Evolutionary conservation across 2,888 invertebrate species (phyloP).

Genomic region (Clanis bilineata): DNA sequence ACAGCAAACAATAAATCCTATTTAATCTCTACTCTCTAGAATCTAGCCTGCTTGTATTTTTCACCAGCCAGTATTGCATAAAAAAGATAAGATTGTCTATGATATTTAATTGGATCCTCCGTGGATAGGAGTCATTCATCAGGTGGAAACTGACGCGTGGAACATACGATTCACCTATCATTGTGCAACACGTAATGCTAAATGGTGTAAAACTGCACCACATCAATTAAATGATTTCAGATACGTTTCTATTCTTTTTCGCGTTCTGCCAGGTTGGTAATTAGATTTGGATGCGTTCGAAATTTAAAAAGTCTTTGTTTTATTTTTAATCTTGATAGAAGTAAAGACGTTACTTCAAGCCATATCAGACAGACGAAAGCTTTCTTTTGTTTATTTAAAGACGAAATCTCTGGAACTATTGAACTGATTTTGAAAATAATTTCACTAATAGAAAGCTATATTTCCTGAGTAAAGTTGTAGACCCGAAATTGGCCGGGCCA

Average conservation of each 20-base stretch:
- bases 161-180: background rate
- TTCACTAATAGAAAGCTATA: too few species aligned
- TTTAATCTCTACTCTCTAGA: too few species aligned
- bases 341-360: too few species aligned
- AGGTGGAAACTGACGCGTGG: background rate
- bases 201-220: slow-evolving; percentile 55
- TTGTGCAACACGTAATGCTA: slow-evolving; percentile 25
- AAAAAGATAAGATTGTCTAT: background rate
- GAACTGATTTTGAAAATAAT: too few species aligned
- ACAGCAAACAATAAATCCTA: background rate
- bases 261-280: background rate
- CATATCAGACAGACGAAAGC: too few species aligned
- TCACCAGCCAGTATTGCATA: background rate
- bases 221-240: slow-evolving; percentile 49
- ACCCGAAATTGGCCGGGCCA: too few species aligned
- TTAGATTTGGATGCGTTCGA: too few species aligned
- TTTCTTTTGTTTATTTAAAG: too few species aligned
- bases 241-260: slow-evolving; percentile 48
- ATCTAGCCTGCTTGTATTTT: background rate
- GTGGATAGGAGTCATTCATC: slow-evolving; percentile 6
- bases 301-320: too few species aligned
- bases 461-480: too few species aligned
- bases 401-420: too few species aligned
- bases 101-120: background rate
- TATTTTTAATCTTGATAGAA: too few species aligned